Evolutionary conservation across 64 coral and sea anemone species (phyloP).

Genomic region (Pocillopora verrucosa): DNA sequence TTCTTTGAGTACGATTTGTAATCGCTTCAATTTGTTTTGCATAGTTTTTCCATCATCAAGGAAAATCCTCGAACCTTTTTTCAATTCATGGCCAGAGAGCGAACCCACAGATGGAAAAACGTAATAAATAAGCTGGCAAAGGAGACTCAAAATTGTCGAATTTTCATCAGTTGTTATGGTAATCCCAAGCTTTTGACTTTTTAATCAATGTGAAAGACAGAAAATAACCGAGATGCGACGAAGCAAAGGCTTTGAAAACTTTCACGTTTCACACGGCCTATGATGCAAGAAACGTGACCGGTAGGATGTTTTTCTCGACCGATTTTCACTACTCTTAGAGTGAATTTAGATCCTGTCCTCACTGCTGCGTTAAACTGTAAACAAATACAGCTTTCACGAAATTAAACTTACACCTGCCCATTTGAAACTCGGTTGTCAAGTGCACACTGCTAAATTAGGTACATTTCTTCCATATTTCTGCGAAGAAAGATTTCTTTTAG

Average conservation of each 20-base stretch:
- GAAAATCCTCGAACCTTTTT: too few relatives aligned
- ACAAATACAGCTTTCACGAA: slow-evolving; percentile 17
- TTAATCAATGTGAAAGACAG: not conserved
- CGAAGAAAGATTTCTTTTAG: slow-evolving; percentile 90
- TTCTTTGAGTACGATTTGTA: too few relatives aligned
- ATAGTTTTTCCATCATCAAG: too few relatives aligned
- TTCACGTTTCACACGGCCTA: not conserved
- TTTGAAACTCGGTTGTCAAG: not conserved
- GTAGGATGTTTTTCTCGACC: not conserved
- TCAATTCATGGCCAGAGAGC: too few relatives aligned
- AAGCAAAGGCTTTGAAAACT: not conserved
- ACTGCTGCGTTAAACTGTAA: slow-evolving; percentile 23
- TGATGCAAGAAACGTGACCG: too few relatives aligned
- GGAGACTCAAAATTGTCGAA: not conserved
- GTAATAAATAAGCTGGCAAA: not conserved
- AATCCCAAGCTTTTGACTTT: not conserved
- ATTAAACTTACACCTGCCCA: slow-evolving; percentile 20
- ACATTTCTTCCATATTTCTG: slow-evolving; percentile 96
- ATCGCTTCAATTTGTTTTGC: too few relatives aligned
- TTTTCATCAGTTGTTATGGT: not conserved
- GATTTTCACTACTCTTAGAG: not conserved
- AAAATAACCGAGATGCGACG: too few relatives aligned
- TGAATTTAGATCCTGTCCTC: not conserved
- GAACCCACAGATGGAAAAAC: too few relatives aligned
- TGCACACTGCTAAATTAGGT: slow-evolving; percentile 59